Evolutionary conservation across 2,888 invertebrate genomes (phyloP).

Genomic region (Mesopsocus fuscifrons): DNA sequence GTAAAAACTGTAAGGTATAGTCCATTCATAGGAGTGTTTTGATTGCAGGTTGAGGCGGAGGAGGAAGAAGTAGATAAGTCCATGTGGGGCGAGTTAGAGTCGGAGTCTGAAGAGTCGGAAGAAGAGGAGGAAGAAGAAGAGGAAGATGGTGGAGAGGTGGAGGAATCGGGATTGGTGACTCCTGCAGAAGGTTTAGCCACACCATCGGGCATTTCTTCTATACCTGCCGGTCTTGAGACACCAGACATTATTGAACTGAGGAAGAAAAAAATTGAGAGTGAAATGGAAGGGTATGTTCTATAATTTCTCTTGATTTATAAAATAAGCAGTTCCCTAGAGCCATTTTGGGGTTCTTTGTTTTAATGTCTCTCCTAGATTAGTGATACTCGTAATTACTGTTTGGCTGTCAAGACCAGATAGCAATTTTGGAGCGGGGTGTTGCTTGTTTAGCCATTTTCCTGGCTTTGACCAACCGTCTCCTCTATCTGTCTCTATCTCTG

Average conservation of each 20-base stretch:
- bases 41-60: slow-evolving; percentile 37
- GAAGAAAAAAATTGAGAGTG: slow-evolving; percentile 89
- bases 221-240: slow-evolving; percentile 92
- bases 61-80: slow-evolving; percentile 85
- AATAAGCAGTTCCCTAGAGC: no score
- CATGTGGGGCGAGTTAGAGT: slow-evolving; percentile 94
- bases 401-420: no score
- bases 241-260: slow-evolving; percentile 96
- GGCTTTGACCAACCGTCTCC: no score
- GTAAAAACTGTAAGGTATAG: no score
- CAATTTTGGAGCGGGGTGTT: no score
- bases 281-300: slow-evolving; percentile 75
- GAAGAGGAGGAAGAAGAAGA: slow-evolving; percentile 46
- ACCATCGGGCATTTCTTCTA: slow-evolving; percentile 78
- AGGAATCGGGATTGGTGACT: slow-evolving; percentile 72
- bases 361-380: no score
- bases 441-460: no score
- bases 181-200: slow-evolving; percentile 87
- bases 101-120: slow-evolving; percentile 60
- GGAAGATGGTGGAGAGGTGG: slow-evolving; percentile 37
- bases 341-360: no score
- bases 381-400: no score
- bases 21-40: no score
- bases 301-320: no score
- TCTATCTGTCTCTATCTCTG: no score